These are phyloP conservation scores for Phyllostomus discolor DNA, from an alignment of 2,113 vertebrate genomes.

Conservation along the genomic window DNA sequence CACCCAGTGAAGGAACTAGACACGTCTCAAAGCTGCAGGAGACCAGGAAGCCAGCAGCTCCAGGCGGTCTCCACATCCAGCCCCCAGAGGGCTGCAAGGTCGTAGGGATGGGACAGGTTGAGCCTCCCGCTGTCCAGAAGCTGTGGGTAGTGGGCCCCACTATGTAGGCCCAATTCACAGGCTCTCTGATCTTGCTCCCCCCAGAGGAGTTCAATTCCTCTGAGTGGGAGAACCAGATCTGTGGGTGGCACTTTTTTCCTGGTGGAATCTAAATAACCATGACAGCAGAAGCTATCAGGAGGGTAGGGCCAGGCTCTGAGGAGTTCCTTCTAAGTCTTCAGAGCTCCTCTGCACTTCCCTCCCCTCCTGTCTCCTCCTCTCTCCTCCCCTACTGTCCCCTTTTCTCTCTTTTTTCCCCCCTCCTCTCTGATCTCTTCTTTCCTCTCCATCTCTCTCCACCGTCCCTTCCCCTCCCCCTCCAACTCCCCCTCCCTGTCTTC, in stretches of 20 bases:
- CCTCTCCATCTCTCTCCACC: neutral
- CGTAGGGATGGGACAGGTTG: neutral
- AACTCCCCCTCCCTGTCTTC: neutral
- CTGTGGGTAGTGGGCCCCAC: neutral
- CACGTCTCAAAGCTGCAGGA: neutral
- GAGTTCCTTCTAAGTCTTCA: neutral
- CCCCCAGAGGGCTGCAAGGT: neutral
- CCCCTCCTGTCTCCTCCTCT: neutral
- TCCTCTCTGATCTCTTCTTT: neutral
- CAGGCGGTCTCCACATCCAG: neutral
- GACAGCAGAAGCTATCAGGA: neutral
- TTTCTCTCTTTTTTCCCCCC: neutral
- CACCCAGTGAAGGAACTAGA: neutral
- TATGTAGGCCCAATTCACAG: too few relatives aligned
- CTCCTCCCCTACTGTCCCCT: too few relatives aligned
- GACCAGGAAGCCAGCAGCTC: neutral
- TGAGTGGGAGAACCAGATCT: neutral
- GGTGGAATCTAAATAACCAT: constrained; percentile 2
- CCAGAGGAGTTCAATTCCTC: neutral
- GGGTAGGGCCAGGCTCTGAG: neutral
- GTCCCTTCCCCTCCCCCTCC: too few relatives aligned
- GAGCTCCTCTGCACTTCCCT: neutral
- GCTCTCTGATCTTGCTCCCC: neutral
- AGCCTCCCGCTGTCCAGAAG: neutral
- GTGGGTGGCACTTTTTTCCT: constrained; percentile 1